phyloP scores from a whole-genome alignment of 23 tunicate species.

The Diplosoma virens region DNA sequence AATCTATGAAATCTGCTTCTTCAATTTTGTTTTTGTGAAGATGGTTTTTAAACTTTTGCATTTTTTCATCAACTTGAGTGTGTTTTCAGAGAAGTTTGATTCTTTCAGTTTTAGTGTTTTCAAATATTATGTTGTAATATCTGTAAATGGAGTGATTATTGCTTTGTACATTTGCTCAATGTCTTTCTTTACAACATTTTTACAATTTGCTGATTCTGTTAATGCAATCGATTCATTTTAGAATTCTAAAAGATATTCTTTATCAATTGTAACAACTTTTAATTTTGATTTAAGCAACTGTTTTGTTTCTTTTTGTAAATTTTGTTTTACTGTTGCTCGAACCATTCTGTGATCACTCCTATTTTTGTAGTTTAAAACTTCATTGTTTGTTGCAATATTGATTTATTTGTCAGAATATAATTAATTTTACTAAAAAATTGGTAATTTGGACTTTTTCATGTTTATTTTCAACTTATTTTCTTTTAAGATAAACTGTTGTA shows the following conservation, averaged over 20 bases:
- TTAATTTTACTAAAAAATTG: constrained; percentile 8
- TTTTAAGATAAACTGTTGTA: not conserved
- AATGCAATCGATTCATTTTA: not conserved
- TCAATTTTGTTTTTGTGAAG: too few relatives aligned
- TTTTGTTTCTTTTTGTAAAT: not conserved
- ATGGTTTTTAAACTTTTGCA: too few relatives aligned
- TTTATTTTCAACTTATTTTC: not conserved
- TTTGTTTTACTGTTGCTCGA: not conserved
- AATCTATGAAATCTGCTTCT: too few relatives aligned
- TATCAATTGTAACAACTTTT: not conserved
- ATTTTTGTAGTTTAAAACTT: constrained; percentile 7
- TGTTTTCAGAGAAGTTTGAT: too few relatives aligned
- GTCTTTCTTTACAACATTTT: too few relatives aligned
- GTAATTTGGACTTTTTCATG: constrained; percentile 21
- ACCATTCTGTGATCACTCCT: constrained; percentile 16
- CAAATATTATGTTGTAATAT: too few relatives aligned
- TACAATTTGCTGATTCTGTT: too few relatives aligned
- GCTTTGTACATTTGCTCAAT: too few relatives aligned
- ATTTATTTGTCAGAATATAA: constrained; percentile 1
- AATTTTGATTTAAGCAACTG: not conserved
- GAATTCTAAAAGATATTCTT: not conserved
- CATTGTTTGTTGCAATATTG: not conserved
- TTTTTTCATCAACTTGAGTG: too few relatives aligned
- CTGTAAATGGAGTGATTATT: too few relatives aligned
- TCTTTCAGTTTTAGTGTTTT: too few relatives aligned